phyloP scores from a whole-genome alignment of 2,797 vertebrate genomes.

The Peromyscus attwateri region DNA sequence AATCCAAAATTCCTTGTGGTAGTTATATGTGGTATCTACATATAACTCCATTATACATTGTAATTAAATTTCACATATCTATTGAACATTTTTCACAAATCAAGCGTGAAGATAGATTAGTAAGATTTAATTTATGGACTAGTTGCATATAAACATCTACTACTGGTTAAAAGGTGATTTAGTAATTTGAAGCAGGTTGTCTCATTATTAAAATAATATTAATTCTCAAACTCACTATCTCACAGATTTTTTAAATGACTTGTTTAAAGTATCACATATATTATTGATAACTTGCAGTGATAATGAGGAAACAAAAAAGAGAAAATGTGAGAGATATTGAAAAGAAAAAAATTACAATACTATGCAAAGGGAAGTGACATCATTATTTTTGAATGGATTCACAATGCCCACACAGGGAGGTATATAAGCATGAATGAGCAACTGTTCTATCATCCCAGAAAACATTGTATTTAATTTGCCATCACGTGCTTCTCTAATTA shows the following conservation, averaged over 20 bases:
- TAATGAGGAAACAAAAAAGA: background rate
- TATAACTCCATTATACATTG: background rate
- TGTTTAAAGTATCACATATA: background rate
- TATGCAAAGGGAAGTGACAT: constrained; percentile 11
- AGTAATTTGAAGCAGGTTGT: background rate
- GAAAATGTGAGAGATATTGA: background rate
- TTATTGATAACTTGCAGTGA: background rate
- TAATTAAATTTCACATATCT: constrained; percentile 45
- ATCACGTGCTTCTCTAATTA: constrained; percentile 62
- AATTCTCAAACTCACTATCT: background rate
- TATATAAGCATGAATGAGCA: background rate
- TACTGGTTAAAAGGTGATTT: background rate
- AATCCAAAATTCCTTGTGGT: background rate
- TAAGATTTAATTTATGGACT: background rate
- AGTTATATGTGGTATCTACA: background rate
- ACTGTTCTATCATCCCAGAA: constrained; percentile 17
- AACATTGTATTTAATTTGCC: constrained; percentile 45
- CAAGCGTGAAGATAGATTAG: background rate
- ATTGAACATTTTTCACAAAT: background rate
- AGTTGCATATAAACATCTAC: background rate
- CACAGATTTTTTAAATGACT: background rate
- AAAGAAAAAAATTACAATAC: background rate
- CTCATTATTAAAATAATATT: constrained; percentile 57
- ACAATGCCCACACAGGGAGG: background rate
- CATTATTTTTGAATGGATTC: constrained; percentile 53